phyloP scores from a whole-genome alignment of 2,888 invertebrate genomes.

The Scaptodrosophila latifasciaeformis region DNA sequence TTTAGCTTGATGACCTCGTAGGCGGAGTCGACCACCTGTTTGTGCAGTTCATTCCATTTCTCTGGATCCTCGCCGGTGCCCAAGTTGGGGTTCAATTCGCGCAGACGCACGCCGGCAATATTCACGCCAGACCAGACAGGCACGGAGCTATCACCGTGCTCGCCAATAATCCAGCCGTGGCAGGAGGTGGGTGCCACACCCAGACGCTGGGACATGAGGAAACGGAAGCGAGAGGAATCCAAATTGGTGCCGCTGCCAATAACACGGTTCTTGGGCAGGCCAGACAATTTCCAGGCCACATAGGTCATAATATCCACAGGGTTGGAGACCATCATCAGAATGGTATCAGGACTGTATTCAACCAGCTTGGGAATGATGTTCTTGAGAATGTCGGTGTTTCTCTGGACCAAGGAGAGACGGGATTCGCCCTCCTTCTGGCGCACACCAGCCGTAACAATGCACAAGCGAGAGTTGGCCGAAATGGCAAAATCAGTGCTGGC shows the following conservation, averaged over 20 bases:
- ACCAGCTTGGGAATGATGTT: conserved; percentile 84
- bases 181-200: conserved; percentile 88
- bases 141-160: conserved; percentile 94
- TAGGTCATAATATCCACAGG: conserved; percentile 95
- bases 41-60: conserved; percentile 86
- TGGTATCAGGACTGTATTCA: conserved; percentile 87
- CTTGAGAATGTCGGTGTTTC: conserved; percentile 92
- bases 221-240: conserved; percentile 93
- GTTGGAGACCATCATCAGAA: conserved; percentile 91
- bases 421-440: conserved; percentile 92
- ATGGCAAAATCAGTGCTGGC: conserved; percentile 86
- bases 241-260: conserved; percentile 95
- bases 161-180: conserved; percentile 95
- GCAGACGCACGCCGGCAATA: conserved; percentile 89
- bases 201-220: conserved; percentile 88
- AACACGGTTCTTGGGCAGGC: conserved; percentile 89
- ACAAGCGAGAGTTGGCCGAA: conserved; percentile 87
- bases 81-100: conserved; percentile 84
- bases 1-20: conserved; percentile 91
- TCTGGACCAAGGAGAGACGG: conserved; percentile 89
- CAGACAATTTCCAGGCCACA: conserved; percentile 95
- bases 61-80: conserved; percentile 85
- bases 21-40: conserved; percentile 88
- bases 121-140: conserved; percentile 96
- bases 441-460: conserved; percentile 93